Percentiles rank a stretch among this genome's conserved stretches.
These are phyloP conservation scores for Polia nebulosa DNA, from an alignment of 2,888 invertebrate species.

Conservation along the genomic window DNA sequence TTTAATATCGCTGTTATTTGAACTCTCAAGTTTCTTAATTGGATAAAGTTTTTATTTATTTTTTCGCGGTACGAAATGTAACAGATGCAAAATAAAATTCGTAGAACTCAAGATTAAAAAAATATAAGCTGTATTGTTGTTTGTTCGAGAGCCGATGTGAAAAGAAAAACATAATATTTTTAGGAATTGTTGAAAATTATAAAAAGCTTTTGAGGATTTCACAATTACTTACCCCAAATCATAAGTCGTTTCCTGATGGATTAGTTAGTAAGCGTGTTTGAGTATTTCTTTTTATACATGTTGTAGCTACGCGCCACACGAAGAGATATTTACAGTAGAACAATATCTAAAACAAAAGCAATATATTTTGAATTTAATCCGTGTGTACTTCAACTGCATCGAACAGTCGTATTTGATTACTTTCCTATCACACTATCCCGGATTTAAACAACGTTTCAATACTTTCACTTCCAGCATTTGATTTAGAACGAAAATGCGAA, in stretches of 20 bases:
- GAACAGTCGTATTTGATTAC: conserved; percentile 20
- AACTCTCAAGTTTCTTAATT: conserved; percentile 56
- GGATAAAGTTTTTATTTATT: conserved; percentile 59
- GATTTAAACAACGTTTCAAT: conserved; percentile 26
- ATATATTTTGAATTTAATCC: not conserved
- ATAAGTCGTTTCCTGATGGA: not conserved
- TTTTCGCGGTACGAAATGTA: conserved; percentile 13
- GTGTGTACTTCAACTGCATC: conserved; percentile 1
- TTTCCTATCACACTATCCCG: not conserved
- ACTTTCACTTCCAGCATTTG: conserved; percentile 9
- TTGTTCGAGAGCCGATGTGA: not conserved
- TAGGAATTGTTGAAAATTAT: not conserved
- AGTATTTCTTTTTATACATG: no score
- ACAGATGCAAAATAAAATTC: conserved; percentile 28
- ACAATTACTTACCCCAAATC: not conserved
- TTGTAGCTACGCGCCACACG: not conserved
- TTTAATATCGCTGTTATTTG: conserved; percentile 61
- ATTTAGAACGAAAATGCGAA: conserved; percentile 30
- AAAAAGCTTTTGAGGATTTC: not conserved
- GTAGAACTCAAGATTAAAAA: not conserved
- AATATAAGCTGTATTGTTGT: conserved; percentile 2
- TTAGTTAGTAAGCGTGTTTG: not conserved
- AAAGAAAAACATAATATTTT: not conserved
- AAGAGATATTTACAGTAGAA: not conserved
- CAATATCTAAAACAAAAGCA: not conserved